Evolutionary conservation across 2,888 invertebrate genomes (phyloP), one percentile per base, ranked within the genome.

Genomic region (Thereva nobilitata): DNA sequence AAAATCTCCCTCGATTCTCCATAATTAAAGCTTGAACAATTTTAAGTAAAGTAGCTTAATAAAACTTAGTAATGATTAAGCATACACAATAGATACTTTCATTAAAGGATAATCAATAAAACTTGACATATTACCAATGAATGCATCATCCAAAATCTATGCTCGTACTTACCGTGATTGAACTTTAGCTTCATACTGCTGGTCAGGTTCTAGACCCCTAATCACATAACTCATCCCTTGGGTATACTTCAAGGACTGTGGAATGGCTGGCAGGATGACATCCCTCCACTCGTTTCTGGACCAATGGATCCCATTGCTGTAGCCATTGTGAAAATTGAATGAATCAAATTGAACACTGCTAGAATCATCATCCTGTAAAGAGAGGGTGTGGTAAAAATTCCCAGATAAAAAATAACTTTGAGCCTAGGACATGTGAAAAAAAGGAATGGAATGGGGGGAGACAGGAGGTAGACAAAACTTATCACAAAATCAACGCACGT

Each of bases 181-280:
- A 37, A 86, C 84, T 75, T 83, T 83, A 38, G 85, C 86, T 72
- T 86, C 86, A 75, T 86, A 86, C 74, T 83, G 83, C 42, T 83
- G 81, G 10, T 82, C 84, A 2, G 85, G 82, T 71, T 86, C 85
- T 71, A 86, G 78, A 50, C 84, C 84, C 67, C 82, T 78, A 72
- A 86, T 84, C 71, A 84, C 79, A 78, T 85, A 85, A 70, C 83
- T 84, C 82, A 85, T 85, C 70, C 83, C 80, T 75, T 85, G 85
- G 37, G 82, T 76, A 70, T 82, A 82, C 23, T 78, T 78, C 70
- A 79, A 80, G 50, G 72, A 71, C 44, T 71, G 73, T 23, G 78
- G 76, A 12, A 74, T 73, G 23, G 83, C 82, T 12, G 83, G 82
- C 52, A 84, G 74, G 69, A 84, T 82, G 12, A 82, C 80, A 72